Conservation (phyloP, 1,140 invertebrate genomes). For the Apocrypta bakeri region DNA sequence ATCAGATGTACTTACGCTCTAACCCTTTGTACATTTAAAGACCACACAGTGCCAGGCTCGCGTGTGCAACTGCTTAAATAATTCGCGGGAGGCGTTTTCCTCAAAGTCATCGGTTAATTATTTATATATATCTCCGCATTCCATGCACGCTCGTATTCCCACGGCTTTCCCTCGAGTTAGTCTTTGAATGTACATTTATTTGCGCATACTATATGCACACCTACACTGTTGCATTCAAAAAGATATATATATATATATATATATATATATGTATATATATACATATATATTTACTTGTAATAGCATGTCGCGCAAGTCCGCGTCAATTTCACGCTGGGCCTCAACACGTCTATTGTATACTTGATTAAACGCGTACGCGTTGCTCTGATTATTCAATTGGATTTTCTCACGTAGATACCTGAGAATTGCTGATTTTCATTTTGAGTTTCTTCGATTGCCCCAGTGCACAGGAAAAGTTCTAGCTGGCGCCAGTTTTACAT, state of each 20-base stretch:
- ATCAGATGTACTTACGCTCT: not conserved
- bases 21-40: not conserved
- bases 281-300: not conserved
- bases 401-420: no score
- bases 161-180: slow-evolving; percentile 11
- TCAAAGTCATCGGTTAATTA: slow-evolving; percentile 52
- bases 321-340: not conserved
- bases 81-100: not conserved
- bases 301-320: not conserved
- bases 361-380: not conserved
- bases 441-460: no score
- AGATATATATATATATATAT: not conserved
- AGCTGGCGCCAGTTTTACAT: no score
- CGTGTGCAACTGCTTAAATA: not conserved
- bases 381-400: not conserved
- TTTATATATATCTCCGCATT: slow-evolving; percentile 54
- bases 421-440: no score
- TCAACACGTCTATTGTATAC: not conserved
- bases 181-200: not conserved
- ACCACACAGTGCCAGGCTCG: not conserved
- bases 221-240: not conserved
- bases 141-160: slow-evolving; percentile 29
- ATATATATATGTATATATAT: not conserved
- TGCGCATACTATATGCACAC: not conserved
- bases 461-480: no score